Base-by-base conservation (phyloP, 2,888 invertebrate genomes). In the Agonopterix alstromeriana region DNA sequence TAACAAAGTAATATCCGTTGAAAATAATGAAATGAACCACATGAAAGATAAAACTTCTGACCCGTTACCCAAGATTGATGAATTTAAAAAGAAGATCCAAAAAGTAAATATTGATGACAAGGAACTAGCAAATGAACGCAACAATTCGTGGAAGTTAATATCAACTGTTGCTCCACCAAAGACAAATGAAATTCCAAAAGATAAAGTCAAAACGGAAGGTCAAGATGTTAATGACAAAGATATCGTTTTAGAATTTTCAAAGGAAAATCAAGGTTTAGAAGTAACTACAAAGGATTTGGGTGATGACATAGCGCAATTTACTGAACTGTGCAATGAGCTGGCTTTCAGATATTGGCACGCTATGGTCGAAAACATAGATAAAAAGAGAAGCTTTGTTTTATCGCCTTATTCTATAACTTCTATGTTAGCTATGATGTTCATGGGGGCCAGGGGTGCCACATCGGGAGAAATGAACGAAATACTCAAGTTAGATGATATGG, bases 391-490 rank as follows among this genome's bases (percentile, higher is more conserved):
- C 60, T 90, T 96, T 57, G 92, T 95, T 8, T 78, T 96, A 11
- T 96, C 96, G 0, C 96, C 96, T 0, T 97, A 96, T 66, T 95
- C 96, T 0, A 91, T 95, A 49, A 95, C 95, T 1, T 96, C 96
- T 0, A 91, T 95, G 82, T 77, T 97, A n/a, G 95, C 96, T 0
- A 96, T 97, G 96, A 93, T 97, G 52, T 97, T 96, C 73, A 90
- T 97, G 62, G 96, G 96, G 0, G 96, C 97, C 0, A 90, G 94
- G 57, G 96, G 96, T 1, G 92, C 94, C 2, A 97, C 97, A 0
- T 96, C 97, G 0, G 95, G 95, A 0, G 95, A 96, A 89, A 95
- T 97, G 94, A 96, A 97, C 68, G 95, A 96, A 65, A 92, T 97
- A 9, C 82, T 97, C 0, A 92, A 93, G 61, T 82, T 97, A 10